Base-by-base conservation (phyloP, 1,140 invertebrate genomes). In the Sinella curviseta region DNA sequence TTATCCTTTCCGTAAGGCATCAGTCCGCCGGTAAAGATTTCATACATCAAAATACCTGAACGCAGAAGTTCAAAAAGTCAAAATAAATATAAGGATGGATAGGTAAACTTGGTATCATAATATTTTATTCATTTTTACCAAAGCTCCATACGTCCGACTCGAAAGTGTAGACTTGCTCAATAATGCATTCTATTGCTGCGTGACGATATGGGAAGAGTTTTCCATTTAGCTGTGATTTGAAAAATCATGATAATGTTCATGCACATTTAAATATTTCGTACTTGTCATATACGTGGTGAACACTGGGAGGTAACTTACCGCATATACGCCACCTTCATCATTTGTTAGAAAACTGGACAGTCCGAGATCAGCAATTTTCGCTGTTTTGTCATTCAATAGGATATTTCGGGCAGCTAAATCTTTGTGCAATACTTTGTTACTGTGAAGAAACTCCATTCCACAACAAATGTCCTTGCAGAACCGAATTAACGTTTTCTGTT, bases 311-410 rank as follows among this genome's bases (percentile, higher is more conserved):
- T 17, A 48, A 48, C 39, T 8, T 78, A 81, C 80, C 0, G 77
- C 33, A 39, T 81, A 81, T 55, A 75, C 55, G 12, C 77, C 77
- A 57, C 28, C 73, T 2, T 78, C 57, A 26, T 77, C 28, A 70
- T 4, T 17, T n/a, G 16, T 70, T n/a, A 78, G 28, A 60, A 81
- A 57, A 48, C 80, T 81, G n/a, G 54, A 76, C 17, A 81, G 35
- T 31, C 80, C 80, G 24, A 81, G 65, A 74, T 81, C 80, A n/a
- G 80, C 77, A 55, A 81, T 78, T 81, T 81, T 81, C 0, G 77
- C 77, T 8, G 36, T 54, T 76, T 81, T 78, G 1, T 33, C 70
- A 30, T 76, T 57, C 34, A 81, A 74, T 39, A 81, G 30, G 35
- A 81, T 78, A 74, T 81, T 81, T 33, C 80, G 54, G 3, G 80